Evolutionary conservation across 2,888 invertebrate species (phyloP), one percentile per base, ranked within the genome.

Genomic region (Ennomos erosarius): DNA sequence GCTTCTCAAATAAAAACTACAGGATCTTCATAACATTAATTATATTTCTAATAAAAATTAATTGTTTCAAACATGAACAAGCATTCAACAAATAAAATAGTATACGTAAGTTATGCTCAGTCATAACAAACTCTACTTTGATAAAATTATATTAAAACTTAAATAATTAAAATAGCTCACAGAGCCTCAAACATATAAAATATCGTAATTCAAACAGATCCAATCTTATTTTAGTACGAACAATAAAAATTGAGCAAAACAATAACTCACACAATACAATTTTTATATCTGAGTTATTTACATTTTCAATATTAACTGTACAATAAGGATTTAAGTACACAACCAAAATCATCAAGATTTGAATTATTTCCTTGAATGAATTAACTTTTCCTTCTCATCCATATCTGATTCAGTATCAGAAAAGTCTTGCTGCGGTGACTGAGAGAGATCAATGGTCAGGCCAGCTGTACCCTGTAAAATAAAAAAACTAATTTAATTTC

Each of bases 321-420:
- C 0, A 5, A 26, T 6, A 26, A 26, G 6, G 26, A 26, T 26
- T 26, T 26, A n/a, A n/a, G n/a, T n/a, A 26, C 26, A 26, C 42
- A 46, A n/a, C 47, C 8, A 13, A 43, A 34, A 45, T 12, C 3
- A 12, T 36, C 10, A 10, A 11, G 10, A 38, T 26, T 6, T 5
- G 26, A 38, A n/a, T 60, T 45, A 65, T 51, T 72, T 69, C 59
- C 68, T 70, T 16, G 51, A 56, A 12, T 78, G 50, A 37, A 81
- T 74, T 47, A 70, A 71, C 8, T 66, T 75, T 49, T 86, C 85
- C 49, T 64, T 80, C 13, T 81, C 81, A 66, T 88, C 88, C 36
- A 83, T 53, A 59, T 88, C 86, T 0, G 90, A 88, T 55, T 90
- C 90, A 0, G 89, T 88, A 48, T 89, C 90, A 0, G 88, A 89